phyloP scores from a whole-genome alignment of 2,888 invertebrate species.

The Lasioglossum figueresi region DNA sequence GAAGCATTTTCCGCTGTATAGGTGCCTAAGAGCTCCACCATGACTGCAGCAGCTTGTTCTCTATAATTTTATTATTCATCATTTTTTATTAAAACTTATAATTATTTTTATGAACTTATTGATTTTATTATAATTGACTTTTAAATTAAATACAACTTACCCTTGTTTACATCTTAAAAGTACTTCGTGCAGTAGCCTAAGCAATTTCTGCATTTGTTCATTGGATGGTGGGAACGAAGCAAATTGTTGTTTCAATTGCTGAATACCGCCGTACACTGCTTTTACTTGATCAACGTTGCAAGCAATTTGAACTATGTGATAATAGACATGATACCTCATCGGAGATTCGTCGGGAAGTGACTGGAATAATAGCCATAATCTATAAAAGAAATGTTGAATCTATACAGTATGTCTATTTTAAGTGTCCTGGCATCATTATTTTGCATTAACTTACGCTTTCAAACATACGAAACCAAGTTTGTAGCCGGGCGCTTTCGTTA shows the following conservation, averaged over 20 bases:
- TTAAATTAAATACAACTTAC: slow-evolving; percentile 82
- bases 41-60: slow-evolving; percentile 96
- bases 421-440: neutral
- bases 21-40: slow-evolving; percentile 98
- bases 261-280: slow-evolving; percentile 93
- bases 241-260: slow-evolving; percentile 92
- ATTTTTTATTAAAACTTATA: too few relatives aligned
- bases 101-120: slow-evolving; percentile 25
- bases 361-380: slow-evolving; percentile 96
- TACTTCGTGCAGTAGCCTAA: slow-evolving; percentile 95
- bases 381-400: slow-evolving; percentile 81
- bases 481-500: slow-evolving; percentile 93
- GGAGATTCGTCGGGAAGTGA: slow-evolving; percentile 93
- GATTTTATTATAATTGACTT: slow-evolving; percentile 9
- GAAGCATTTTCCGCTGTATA: slow-evolving; percentile 99
- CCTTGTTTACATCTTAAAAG: slow-evolving; percentile 93
- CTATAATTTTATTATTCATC: slow-evolving; percentile 83
- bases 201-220: slow-evolving; percentile 96
- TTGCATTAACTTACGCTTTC: slow-evolving; percentile 89
- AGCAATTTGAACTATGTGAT: slow-evolving; percentile 95
- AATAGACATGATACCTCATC: slow-evolving; percentile 96
- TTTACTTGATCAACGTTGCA: slow-evolving; percentile 94
- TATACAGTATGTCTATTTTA: neutral
- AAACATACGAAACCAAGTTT: slow-evolving; percentile 92
- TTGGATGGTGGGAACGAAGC: slow-evolving; percentile 91